These are phyloP conservation scores for Endomychus coccineus DNA, from an alignment of 2,888 invertebrate species.

Conservation along the genomic window DNA sequence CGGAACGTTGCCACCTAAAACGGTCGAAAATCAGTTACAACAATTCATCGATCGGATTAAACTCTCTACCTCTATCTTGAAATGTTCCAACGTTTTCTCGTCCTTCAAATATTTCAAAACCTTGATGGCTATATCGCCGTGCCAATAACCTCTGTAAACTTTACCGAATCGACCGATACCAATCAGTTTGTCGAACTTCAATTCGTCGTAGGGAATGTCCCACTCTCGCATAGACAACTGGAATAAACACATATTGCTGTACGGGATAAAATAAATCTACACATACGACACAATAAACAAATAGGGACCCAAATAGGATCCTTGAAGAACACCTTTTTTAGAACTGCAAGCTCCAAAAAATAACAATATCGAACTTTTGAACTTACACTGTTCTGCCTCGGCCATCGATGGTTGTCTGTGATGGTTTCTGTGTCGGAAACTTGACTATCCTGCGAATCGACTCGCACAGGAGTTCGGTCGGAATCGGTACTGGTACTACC, in stretches of 20 bases:
- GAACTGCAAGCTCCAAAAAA: conserved; percentile 35
- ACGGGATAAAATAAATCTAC: background rate
- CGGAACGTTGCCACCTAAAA: conserved; percentile 77
- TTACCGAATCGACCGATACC: conserved; percentile 92
- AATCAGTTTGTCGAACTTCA: conserved; percentile 78
- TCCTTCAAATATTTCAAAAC: conserved; percentile 81
- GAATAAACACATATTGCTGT: conserved; percentile 18
- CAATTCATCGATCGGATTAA: background rate
- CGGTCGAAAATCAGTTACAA: background rate
- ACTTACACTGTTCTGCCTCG: conserved; percentile 74
- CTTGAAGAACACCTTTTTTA: too few relatives aligned
- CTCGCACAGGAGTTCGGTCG: conserved; percentile 69
- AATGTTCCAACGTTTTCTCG: conserved; percentile 84
- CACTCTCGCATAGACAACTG: conserved; percentile 88
- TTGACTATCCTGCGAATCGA: conserved; percentile 78
- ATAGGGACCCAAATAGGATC: too few relatives aligned
- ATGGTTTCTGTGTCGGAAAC: conserved; percentile 56
- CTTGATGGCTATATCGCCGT: conserved; percentile 96
- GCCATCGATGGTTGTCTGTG: conserved; percentile 55
- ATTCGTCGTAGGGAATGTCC: conserved; percentile 97
- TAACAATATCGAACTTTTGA: too few relatives aligned
- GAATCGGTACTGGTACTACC: conserved; percentile 73
- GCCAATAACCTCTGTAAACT: conserved; percentile 93
- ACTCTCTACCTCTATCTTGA: conserved; percentile 64
- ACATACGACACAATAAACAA: too few relatives aligned